Evolutionary conservation across 2,113 vertebrate species (phyloP), one percentile per base, ranked within the genome.

Genomic region (Cinclus cinclus): DNA sequence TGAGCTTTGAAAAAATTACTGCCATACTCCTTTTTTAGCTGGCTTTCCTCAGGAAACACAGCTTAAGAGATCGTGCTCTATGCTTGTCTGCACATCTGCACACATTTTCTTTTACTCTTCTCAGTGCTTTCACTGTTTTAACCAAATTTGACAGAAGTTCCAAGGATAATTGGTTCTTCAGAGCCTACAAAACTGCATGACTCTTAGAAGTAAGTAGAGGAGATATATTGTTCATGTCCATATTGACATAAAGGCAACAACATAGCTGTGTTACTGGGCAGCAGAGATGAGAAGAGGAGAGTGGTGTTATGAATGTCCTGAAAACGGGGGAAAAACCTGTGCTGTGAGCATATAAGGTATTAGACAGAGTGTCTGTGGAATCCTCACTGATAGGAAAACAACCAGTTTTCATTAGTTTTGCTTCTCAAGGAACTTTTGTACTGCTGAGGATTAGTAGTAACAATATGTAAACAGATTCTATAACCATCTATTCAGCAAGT

Each of bases 1-100:
- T 6, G 46, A 79, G 80, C 64, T 87, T 75, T 79, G 62, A 75
- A 95, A 90, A 93, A 89, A 21, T 19, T 37, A 37, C 42, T 11
- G 1, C 73, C 35, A n/a, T 71, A 15, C n/a, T 78, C 71, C 68
- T 44, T 91, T 89, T 96, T 92, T 70, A 94, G 64, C 76, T 83
- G 49, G 28, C 30, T 93, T 83, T 96, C 63, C 85, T 93, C 64
- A 89, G 86, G 83, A 95, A 95, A 74, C 25, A 58, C 28, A 47
- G 86, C 46, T 86, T 90, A 41, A 63, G 78, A 88, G 85, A 86
- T 77, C 68, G 18, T 24, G 12, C 11, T 70, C 23, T 76, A 3
- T 70, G 49, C 10, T 6, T 67, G 49, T 68, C 56, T 73, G 59
- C 24, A 22, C 41, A 87, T 60, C 73, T 60, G 46, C 46, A 55